Evolutionary conservation across 2,113 vertebrate species (phyloP).

Genomic region (cat (Felis catus)): DNA sequence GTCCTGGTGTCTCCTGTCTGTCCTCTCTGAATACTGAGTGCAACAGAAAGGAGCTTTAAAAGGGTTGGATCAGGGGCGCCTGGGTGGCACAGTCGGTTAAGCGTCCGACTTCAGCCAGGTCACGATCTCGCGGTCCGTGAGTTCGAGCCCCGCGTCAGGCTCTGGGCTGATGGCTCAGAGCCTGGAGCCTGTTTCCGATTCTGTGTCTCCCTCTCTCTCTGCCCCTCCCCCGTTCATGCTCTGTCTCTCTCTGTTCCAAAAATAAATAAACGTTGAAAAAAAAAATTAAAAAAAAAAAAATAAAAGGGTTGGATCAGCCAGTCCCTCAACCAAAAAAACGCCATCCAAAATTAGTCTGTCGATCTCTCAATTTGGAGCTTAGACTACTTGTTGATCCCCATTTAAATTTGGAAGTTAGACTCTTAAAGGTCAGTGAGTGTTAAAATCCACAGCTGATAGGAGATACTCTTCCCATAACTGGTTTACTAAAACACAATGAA

Average conservation of each 20-base stretch:
- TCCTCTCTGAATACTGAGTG: conserved; percentile 34
- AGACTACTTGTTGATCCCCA: conserved; percentile 25
- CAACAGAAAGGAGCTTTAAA: conserved; percentile 33
- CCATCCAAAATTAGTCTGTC: conserved; percentile 55
- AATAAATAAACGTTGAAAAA: no score
- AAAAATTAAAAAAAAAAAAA: no score
- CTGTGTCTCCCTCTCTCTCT: no score
- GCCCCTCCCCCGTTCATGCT: no score
- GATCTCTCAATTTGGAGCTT: conserved; percentile 47
- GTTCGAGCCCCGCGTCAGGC: no score
- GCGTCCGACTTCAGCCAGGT: no score
- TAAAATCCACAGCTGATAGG: conserved; percentile 22
- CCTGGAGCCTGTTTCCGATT: no score
- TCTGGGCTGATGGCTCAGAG: no score
- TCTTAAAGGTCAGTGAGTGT: conserved; percentile 15
- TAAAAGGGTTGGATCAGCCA: conserved; percentile 23
- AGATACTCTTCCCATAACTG: neutral
- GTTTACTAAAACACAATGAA: conserved; percentile 24
- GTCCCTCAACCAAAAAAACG: conserved; percentile 3
- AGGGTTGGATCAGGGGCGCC: conserved; percentile 15
- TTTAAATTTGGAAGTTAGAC: conserved; percentile 64
- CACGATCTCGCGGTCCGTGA: no score
- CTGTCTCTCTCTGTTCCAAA: no score
- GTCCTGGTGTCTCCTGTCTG: conserved; percentile 13
- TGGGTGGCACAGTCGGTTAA: no score